These are phyloP conservation scores for Cerastis rubricosa DNA, from an alignment of 2,888 invertebrate species.

Conservation along the genomic window DNA sequence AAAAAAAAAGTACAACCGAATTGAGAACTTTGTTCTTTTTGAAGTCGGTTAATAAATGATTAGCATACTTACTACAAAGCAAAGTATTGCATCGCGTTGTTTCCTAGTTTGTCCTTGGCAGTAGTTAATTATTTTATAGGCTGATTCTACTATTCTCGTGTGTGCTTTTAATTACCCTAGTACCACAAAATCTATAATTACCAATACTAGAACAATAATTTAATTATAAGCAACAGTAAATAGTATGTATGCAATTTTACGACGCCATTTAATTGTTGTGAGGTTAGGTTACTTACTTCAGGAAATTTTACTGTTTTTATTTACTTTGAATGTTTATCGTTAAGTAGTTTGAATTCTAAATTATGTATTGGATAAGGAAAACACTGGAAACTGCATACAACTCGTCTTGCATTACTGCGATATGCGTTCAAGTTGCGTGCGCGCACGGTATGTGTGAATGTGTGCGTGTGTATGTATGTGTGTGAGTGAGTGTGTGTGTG, in stretches of 20 bases:
- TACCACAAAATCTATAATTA: not conserved
- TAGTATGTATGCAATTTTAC: not conserved
- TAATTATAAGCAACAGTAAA: not conserved
- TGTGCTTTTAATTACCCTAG: not conserved
- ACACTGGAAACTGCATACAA: conserved; percentile 40
- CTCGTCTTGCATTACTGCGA: conserved; percentile 36
- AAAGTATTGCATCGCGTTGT: not conserved
- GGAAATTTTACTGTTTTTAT: not conserved
- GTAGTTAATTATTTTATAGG: not conserved
- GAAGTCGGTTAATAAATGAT: no score
- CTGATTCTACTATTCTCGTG: not conserved
- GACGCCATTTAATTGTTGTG: not conserved
- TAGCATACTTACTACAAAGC: not conserved
- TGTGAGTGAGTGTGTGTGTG: no score
- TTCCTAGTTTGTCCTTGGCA: not conserved
- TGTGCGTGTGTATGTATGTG: not conserved
- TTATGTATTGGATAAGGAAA: conserved; percentile 50
- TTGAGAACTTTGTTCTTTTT: no score
- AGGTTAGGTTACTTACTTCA: not conserved
- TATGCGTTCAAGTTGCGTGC: conserved; percentile 40
- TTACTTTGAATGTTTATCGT: not conserved
- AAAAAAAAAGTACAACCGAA: no score
- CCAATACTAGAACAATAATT: not conserved
- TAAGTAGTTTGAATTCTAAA: not conserved
- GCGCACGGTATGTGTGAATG: conserved; percentile 19